Conservation (phyloP, 2,113 vertebrate species). For the Nycticebus coucang region DNA sequence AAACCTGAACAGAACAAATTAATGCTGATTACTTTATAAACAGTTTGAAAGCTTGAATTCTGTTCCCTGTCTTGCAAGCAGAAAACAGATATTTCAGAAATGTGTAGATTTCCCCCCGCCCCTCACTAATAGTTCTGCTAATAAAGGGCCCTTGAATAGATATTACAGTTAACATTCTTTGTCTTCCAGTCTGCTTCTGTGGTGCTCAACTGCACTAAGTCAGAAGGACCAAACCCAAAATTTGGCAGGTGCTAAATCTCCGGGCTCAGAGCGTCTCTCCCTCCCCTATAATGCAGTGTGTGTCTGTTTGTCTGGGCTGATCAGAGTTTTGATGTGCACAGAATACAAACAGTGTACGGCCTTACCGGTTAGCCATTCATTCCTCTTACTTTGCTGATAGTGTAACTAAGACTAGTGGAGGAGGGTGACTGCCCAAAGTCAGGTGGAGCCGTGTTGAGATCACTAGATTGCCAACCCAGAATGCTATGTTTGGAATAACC, state of each 20-base stretch:
- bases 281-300: neutral
- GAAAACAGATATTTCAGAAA: conserved; percentile 82
- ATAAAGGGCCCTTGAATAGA: conserved; percentile 72
- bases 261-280: neutral
- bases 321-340: neutral
- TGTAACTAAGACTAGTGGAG: neutral
- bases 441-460: neutral
- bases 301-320: neutral
- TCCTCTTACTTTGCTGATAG: neutral
- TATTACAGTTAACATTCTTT: conserved; percentile 74
- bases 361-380: neutral
- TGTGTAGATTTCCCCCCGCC: conserved; percentile 30
- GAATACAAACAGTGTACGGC: neutral
- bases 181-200: conserved; percentile 65
- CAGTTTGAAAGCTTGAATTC: conserved; percentile 83
- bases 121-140: conserved; percentile 69
- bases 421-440: neutral
- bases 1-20: conserved; percentile 87
- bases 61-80: conserved; percentile 83
- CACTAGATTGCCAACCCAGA: neutral
- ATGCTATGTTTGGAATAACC: neutral
- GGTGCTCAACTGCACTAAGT: conserved; percentile 49
- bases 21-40: conserved; percentile 87
- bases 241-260: conserved; percentile 61
- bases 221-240: conserved; percentile 47